Evolutionary conservation across 2,113 vertebrate genomes (phyloP).

Genomic region (Chrysochloris asiatica): DNA sequence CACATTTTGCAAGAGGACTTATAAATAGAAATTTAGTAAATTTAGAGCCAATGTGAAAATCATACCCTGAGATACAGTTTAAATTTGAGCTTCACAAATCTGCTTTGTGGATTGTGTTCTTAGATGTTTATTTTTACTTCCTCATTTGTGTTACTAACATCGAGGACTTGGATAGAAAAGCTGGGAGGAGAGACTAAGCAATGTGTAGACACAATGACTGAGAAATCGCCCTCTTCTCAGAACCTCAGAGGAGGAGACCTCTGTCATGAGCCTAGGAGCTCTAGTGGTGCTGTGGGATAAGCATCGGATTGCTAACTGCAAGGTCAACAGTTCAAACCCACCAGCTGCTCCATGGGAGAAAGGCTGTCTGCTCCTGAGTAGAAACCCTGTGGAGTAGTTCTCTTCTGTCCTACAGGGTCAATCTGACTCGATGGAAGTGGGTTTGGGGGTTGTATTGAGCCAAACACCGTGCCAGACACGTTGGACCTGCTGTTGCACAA

Average conservation of each 20-base stretch:
- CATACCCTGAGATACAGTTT: slow-evolving; percentile 65
- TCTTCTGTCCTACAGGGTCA: no score
- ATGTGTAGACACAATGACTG: slow-evolving; percentile 35
- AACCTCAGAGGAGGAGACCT: not conserved
- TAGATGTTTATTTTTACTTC: slow-evolving; percentile 65
- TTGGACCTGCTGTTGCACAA: not conserved
- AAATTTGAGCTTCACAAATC: slow-evolving; percentile 71
- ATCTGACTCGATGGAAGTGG: no score
- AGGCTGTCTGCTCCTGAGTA: no score
- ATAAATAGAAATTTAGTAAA: slow-evolving; percentile 79
- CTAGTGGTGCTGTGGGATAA: no score
- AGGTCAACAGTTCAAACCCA: no score
- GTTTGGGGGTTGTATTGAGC: not conserved
- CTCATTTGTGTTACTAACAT: slow-evolving; percentile 66
- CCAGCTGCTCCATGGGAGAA: no score
- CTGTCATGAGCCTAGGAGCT: no score
- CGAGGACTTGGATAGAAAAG: slow-evolving; percentile 39
- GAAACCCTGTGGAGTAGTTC: no score
- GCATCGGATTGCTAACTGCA: no score
- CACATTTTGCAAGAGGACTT: slow-evolving; percentile 69
- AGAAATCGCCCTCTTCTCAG: slow-evolving; percentile 45
- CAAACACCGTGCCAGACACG: not conserved
- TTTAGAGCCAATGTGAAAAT: slow-evolving; percentile 75
- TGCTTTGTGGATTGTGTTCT: slow-evolving; percentile 50
- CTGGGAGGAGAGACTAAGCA: slow-evolving; percentile 33